Conservation (phyloP, 1,140 invertebrate species). For the Musca vetustissima region DNA sequence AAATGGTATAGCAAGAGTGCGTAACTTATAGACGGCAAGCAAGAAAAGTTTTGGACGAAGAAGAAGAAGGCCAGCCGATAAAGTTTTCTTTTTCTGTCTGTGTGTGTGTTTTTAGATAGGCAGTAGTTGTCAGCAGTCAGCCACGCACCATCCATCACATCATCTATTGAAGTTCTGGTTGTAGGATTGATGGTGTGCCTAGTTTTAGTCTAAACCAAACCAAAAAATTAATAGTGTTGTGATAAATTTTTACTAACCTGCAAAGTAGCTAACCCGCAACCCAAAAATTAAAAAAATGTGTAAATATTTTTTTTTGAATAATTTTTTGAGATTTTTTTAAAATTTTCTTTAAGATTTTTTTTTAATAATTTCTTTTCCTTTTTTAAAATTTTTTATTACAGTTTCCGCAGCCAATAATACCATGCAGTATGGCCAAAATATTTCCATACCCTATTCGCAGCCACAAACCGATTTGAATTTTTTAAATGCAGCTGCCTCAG, state of each 20-base stretch:
- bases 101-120: background rate
- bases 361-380: constrained; percentile 17
- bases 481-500: constrained; percentile 42
- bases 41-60: no score
- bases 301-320: no score
- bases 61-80: no score
- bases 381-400: constrained; percentile 33
- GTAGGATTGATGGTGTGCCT: no score
- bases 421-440: constrained; percentile 56
- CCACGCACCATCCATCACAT: no score
- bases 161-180: no score
- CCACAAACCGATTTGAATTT: constrained; percentile 55
- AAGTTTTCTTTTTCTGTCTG: no score
- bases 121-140: background rate
- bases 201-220: no score
- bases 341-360: background rate
- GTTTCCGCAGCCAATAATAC: constrained; percentile 54
- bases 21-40: constrained; percentile 4
- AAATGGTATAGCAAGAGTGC: constrained; percentile 20
- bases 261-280: no score
- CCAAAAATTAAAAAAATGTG: no score
- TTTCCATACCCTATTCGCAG: constrained; percentile 55
- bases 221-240: no score
- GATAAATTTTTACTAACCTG: no score
- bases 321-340: background rate